Evolutionary conservation across 1,140 invertebrate genomes (phyloP).

Genomic region (Cepaea nemoralis): DNA sequence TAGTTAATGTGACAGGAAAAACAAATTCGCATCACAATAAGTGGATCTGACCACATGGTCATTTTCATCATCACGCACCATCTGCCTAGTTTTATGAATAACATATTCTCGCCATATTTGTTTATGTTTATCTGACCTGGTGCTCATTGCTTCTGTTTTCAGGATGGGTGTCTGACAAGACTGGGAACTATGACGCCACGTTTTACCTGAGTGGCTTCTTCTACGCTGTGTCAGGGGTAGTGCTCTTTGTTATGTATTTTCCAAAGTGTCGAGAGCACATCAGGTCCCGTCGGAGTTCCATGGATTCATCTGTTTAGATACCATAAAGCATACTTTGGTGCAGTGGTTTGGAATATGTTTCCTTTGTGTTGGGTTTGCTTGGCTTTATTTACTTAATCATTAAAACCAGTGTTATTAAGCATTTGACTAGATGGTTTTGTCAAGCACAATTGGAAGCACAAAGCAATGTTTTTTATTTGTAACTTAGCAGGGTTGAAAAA

Average conservation of each 20-base stretch:
- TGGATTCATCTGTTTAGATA: neutral
- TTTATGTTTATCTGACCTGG: no score
- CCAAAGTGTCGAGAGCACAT: neutral
- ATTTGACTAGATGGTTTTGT: neutral
- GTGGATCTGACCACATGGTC: no score
- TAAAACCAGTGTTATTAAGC: neutral
- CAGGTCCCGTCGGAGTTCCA: neutral
- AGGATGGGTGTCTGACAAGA: constrained; percentile 58
- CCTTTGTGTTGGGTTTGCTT: no score
- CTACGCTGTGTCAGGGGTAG: constrained; percentile 52
- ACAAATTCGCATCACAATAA: no score
- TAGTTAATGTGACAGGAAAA: no score
- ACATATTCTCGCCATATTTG: no score
- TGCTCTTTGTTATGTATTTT: constrained; percentile 44
- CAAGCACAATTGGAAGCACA: neutral
- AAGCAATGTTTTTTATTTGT: neutral
- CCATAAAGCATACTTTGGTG: neutral
- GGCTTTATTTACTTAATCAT: neutral
- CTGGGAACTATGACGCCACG: constrained; percentile 52
- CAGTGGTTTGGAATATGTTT: no score
- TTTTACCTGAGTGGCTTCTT: constrained; percentile 55
- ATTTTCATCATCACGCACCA: no score
- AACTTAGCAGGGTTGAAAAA: no score
- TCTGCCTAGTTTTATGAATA: no score
- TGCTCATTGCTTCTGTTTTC: neutral